Conservation (phyloP, 2,797 vertebrate genomes). For the Acanthis flammea region DNA sequence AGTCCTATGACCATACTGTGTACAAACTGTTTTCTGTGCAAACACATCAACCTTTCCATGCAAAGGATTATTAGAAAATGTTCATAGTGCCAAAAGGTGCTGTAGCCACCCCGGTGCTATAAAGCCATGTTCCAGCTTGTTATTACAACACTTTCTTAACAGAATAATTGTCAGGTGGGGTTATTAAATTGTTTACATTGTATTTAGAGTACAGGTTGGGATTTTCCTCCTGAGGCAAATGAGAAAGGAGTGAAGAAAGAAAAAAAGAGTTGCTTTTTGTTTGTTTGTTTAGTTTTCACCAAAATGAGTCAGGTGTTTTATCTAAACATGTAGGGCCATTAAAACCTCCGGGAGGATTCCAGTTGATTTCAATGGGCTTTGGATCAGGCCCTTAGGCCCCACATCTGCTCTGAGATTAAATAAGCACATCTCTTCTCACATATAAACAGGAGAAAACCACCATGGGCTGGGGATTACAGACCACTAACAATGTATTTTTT, state of each 20-base stretch:
- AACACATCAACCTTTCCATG: background rate
- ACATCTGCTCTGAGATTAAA: background rate
- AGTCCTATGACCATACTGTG: background rate
- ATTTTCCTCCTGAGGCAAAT: background rate
- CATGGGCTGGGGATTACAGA: background rate
- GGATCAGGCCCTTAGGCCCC: slow-evolving; percentile 16
- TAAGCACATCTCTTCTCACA: background rate
- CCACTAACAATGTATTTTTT: background rate
- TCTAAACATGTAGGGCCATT: background rate
- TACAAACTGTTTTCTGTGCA: background rate
- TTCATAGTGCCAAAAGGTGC: background rate
- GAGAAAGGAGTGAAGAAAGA: background rate
- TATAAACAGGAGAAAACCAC: background rate
- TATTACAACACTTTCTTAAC: background rate
- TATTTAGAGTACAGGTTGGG: background rate
- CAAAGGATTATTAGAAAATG: background rate
- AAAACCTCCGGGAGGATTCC: background rate
- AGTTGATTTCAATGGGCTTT: slow-evolving; percentile 12
- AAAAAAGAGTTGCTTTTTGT: background rate
- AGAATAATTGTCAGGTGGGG: background rate
- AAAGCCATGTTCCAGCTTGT: background rate
- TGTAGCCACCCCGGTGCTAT: background rate
- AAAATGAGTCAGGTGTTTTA: background rate
- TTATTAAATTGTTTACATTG: background rate
- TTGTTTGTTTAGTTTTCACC: background rate